Evolutionary conservation across 2,888 invertebrate species (phyloP).

Genomic region (Schizaphis graminum): DNA sequence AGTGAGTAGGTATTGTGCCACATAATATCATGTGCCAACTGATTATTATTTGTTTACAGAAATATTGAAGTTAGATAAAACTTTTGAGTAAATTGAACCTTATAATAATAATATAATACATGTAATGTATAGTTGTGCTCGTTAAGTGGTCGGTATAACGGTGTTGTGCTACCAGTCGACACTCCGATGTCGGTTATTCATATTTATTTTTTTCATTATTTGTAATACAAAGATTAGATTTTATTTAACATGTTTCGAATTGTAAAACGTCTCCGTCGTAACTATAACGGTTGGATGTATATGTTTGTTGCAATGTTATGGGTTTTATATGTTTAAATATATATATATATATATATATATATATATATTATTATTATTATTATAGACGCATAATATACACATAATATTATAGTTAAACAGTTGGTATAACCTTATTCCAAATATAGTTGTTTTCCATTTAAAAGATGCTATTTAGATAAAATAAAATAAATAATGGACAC

Average conservation of each 20-base stretch:
- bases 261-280: not conserved
- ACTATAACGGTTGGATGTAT: not conserved
- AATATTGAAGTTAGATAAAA: not conserved
- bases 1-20: not conserved
- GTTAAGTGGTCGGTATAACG: not conserved
- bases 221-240: not conserved
- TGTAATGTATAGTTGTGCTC: not conserved
- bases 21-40: not conserved
- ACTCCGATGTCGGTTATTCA: not conserved
- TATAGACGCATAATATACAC: not conserved
- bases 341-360: not conserved
- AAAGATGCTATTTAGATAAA: not conserved
- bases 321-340: not conserved
- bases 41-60: not conserved
- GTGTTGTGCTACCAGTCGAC: not conserved
- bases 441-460: not conserved
- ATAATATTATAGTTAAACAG: not conserved
- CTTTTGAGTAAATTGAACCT: not conserved
- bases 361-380: not conserved
- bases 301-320: not conserved
- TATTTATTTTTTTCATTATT: not conserved
- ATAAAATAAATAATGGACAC: not conserved
- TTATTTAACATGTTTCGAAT: not conserved
- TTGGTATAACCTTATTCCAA: not conserved
- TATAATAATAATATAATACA: not conserved